Base-by-base conservation (phyloP, 2,888 invertebrate species). In the Aspidiotus destructor region DNA sequence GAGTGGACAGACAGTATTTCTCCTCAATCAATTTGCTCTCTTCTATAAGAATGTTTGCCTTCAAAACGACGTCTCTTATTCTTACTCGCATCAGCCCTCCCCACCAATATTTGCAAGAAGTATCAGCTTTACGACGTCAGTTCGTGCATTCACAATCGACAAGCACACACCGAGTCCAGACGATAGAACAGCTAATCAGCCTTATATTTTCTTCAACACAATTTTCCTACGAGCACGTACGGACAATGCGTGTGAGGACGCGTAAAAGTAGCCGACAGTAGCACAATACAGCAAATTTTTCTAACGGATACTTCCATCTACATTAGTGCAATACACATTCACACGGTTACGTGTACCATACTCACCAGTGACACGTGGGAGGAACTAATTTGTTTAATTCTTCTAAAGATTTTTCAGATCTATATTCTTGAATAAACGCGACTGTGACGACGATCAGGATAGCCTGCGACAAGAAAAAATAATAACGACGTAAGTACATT, bases 351-450 rank as follows among this genome's bases (percentile, higher is more conserved):
- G n/a, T n/a, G 48, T n/a, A 13, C 10, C n/a, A 48, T 48, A 69
- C 69, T 82, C 78, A 89, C 89, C 93, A 93, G 79, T 92, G 90
- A 78, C 95, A 95, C 74, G 90, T 85, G 8, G 98, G 98, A 68
- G 99, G 99, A 67, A 99, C 97, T 53, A 99, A 82, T 79, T 98
- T 98, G 73, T 92, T 96, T 62, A 99, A 82, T 77, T 96, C 97
- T 77, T 98, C 92, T 28, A 99, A 81, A 52, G 97, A 97, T 79
- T 98, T 95, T 81, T 99, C 99, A 2, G 98, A 98, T 71, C 98
- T 86, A 80, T 97, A 99, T 79, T 97, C 96, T 81, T 98, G 98
- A 68, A 99, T 91, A 81, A 99, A 99, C 63, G 98, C 99, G 69
- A 99, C 99, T 10, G 98, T 97, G 65, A 98, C 98, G 69, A 99